Conservation (phyloP, 2,888 invertebrate species). For the Andrena fulva region DNA sequence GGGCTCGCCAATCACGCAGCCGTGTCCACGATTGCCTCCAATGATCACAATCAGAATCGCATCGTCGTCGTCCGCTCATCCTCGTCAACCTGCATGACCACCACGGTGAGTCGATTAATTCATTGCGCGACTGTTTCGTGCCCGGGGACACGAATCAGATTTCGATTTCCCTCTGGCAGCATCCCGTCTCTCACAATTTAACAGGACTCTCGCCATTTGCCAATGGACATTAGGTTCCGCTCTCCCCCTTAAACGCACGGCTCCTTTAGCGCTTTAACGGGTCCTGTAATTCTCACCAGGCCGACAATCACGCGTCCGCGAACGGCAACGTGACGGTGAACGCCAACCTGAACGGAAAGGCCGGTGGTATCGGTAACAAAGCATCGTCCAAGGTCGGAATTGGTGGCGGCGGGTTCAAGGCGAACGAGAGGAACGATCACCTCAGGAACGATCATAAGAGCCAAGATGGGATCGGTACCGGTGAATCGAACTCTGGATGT, state of each 20-base stretch:
- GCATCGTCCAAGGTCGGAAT: slow-evolving; percentile 67
- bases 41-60: slow-evolving; percentile 83
- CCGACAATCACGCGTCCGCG: slow-evolving; percentile 71
- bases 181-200: slow-evolving; percentile 3
- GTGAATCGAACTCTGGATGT: slow-evolving; percentile 71
- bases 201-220: neutral
- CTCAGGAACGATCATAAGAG: slow-evolving; percentile 74
- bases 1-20: slow-evolving; percentile 74
- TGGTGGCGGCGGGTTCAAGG: slow-evolving; percentile 63
- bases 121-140: slow-evolving; percentile 17
- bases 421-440: slow-evolving; percentile 72
- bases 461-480: slow-evolving; percentile 67
- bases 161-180: slow-evolving; percentile 10
- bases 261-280: slow-evolving; percentile 12
- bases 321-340: slow-evolving; percentile 75
- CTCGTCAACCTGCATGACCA: slow-evolving; percentile 79
- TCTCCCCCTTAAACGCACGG: neutral
- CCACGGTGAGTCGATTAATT: slow-evolving; percentile 76
- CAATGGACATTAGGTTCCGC: neutral
- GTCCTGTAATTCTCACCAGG: slow-evolving; percentile 73
- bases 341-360: slow-evolving; percentile 72
- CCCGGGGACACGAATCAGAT: slow-evolving; percentile 13
- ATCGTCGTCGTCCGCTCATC: slow-evolving; percentile 83
- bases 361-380: slow-evolving; percentile 68
- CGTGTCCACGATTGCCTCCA: slow-evolving; percentile 77